Base-by-base conservation (phyloP, 2,113 vertebrate genomes). In the Esox niger region DNA sequence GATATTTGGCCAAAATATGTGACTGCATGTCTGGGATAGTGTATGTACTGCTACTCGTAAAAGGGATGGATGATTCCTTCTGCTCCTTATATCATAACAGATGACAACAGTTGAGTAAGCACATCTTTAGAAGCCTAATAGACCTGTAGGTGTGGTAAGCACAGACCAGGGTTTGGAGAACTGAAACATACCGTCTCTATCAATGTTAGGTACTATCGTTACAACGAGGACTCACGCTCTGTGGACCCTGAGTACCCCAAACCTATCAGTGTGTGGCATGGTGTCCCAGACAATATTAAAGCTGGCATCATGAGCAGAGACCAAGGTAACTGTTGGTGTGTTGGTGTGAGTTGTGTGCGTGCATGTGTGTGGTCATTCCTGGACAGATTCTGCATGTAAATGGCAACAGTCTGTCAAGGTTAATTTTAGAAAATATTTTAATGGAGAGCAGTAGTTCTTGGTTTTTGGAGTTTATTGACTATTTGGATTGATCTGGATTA, bases 221-320 rank as follows among this genome's bases (percentile, higher is more conserved):
- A 93, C 79, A 94, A 93, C 0, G 95, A 97, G 70, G 90, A 92
- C 0, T 73, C 82, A 6, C 84, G 66, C 17, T 64, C 81, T 4
- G 94, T 97, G 47, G 94, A 95, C 43, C 68, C 77, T 1, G 95
- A 91, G 30, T 97, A 97, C 74, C 94, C 95, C 15, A 95, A 94
- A 75, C 74, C 90, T 26, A 79, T 94, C 26, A 94, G 87, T 59
- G 89, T 88, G 67, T 97, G 95, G 95, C 92, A 94, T 76, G 94
- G 95, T 20, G 91, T 95, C 47, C 95, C 95, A 0, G 93, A 95
- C 20, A 92, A 93, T 73, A 87, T 94, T 65, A 91, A 92, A 77
- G 86, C 93, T 29, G 91, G 94, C 8, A 94, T 96, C 83, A 94
- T 95, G 93, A 94, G 93, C 81, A 92, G 90, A 47, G 92, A 96